Percentiles rank a stretch among this genome's conserved stretches.
These are phyloP conservation scores for Electrophaes corylata DNA, from an alignment of 2,888 invertebrate species.

Conservation along the genomic window DNA sequence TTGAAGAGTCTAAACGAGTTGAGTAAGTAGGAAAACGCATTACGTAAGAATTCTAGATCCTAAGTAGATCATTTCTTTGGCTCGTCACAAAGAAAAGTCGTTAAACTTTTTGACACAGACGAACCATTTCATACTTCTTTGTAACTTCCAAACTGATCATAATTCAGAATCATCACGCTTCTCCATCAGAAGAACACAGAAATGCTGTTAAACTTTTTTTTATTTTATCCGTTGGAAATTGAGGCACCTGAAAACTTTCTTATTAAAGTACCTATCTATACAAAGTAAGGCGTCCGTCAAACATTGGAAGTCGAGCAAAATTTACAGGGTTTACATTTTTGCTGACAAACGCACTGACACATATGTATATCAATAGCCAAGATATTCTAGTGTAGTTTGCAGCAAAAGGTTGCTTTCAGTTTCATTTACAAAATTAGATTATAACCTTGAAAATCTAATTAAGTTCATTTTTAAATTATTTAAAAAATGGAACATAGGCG, in stretches of 20 bases:
- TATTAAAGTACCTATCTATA: conserved; percentile 71
- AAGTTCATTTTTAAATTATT: too few species aligned
- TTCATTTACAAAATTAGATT: too few species aligned
- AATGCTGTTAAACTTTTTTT: conserved; percentile 58
- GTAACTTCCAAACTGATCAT: conserved; percentile 36
- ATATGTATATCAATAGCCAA: too few species aligned
- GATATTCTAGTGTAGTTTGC: too few species aligned
- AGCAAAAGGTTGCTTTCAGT: too few species aligned
- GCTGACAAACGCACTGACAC: too few species aligned
- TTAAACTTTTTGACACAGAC: conserved; percentile 29
- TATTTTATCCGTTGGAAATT: conserved; percentile 45
- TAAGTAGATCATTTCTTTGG: neutral
- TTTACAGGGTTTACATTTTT: conserved; percentile 37
- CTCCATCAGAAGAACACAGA: conserved; percentile 47
- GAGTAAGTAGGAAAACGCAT: neutral
- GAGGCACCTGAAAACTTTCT: conserved; percentile 64
- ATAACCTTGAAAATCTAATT: too few species aligned
- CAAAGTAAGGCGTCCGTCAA: conserved; percentile 57
- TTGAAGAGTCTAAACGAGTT: neutral
- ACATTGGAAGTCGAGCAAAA: conserved; percentile 37
- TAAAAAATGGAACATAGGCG: too few species aligned
- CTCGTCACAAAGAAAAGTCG: conserved; percentile 22
- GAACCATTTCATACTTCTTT: conserved; percentile 28
- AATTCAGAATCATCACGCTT: conserved; percentile 38
- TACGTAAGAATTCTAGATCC: conserved; percentile 6